Percentiles rank a stretch among this genome's conserved stretches.
Conservation (phyloP, 2,113 vertebrate genomes). For the Pseudonaja textilis region DNA sequence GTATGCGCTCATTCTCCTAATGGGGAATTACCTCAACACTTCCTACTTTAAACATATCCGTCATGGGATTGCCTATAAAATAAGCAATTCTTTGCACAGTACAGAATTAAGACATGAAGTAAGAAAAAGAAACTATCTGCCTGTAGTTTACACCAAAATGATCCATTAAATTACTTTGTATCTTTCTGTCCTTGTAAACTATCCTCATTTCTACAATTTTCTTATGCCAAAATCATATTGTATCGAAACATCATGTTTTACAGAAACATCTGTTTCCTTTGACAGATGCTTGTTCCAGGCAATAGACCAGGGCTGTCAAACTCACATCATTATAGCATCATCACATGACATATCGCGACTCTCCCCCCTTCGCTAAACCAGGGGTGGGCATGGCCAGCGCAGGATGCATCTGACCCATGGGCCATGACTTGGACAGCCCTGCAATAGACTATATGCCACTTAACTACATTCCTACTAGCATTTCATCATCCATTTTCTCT, state of each 20-base stretch:
- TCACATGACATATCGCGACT: fast-evolving
- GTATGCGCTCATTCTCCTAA: no score
- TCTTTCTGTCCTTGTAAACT: background rate
- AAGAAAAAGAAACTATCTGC: background rate
- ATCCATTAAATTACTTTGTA: background rate
- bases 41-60: background rate
- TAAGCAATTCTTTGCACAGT: background rate
- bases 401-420: no score
- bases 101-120: background rate
- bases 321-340: no score
- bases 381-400: no score
- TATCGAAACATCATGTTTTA: background rate
- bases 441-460: background rate
- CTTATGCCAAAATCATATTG: background rate
- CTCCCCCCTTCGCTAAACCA: no score
- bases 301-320: background rate
- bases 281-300: background rate
- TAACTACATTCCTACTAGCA: background rate
- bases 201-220: background rate
- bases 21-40: background rate
- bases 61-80: background rate
- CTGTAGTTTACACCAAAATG: background rate
- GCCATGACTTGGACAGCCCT: no score
- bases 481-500: background rate
- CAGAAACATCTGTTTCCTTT: background rate